phyloP scores from a whole-genome alignment of 2,888 invertebrate species.

The Nomada goodeniana region DNA sequence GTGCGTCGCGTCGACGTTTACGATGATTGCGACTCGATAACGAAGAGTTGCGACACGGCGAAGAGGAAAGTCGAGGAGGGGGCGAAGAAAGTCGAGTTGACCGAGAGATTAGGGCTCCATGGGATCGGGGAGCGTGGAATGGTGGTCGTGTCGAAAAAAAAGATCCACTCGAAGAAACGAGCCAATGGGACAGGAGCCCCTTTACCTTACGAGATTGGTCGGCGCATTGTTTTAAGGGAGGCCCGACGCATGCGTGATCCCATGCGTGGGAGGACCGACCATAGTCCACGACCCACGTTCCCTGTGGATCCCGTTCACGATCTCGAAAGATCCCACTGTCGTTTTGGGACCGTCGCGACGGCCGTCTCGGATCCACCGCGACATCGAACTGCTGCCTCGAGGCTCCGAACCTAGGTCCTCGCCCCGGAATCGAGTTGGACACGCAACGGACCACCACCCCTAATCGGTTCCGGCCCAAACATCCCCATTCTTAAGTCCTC shows the following conservation, averaged over 20 bases:
- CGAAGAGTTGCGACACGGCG: too few species aligned
- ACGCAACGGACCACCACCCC: background rate
- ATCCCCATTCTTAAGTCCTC: background rate
- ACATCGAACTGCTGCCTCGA: too few species aligned
- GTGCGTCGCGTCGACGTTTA: too few species aligned
- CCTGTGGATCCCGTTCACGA: constrained; percentile 38
- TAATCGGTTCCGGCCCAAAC: background rate
- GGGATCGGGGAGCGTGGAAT: constrained; percentile 47
- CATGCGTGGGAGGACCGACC: constrained; percentile 81
- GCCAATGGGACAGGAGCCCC: constrained; percentile 81
- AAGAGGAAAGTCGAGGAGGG: background rate
- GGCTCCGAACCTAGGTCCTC: too few species aligned
- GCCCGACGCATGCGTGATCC: constrained; percentile 81
- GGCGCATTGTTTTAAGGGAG: constrained; percentile 83
- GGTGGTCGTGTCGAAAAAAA: constrained; percentile 73
- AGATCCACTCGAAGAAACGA: constrained; percentile 78
- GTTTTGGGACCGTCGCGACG: background rate
- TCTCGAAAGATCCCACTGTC: constrained; percentile 6
- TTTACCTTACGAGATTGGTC: constrained; percentile 84
- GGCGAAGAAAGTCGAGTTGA: background rate
- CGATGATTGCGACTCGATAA: too few species aligned
- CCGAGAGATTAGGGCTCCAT: constrained; percentile 45
- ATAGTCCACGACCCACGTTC: constrained; percentile 66
- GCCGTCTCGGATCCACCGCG: background rate
- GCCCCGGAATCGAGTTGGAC: constrained; percentile 20